Evolutionary conservation across 2,888 invertebrate genomes (phyloP).

Genomic region (Acleris laterana): DNA sequence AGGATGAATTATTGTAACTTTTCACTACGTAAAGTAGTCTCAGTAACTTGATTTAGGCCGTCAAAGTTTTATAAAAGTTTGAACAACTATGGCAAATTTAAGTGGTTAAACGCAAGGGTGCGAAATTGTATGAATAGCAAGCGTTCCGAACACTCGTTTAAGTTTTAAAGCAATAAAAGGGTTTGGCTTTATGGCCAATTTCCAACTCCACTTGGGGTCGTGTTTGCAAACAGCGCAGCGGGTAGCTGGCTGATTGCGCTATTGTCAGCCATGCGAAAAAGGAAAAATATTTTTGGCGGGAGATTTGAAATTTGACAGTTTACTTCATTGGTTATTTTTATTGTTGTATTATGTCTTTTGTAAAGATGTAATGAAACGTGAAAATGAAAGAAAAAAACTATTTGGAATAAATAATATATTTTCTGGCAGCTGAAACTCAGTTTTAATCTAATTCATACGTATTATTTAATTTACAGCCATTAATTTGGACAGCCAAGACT

Average conservation of each 20-base stretch:
- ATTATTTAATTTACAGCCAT: not conserved
- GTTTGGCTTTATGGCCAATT: constrained; percentile 46
- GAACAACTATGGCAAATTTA: constrained; percentile 13
- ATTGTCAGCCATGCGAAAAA: constrained; percentile 59
- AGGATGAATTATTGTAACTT: too few species aligned
- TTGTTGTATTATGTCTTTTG: too few species aligned
- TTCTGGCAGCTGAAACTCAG: too few species aligned
- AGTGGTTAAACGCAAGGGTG: constrained; percentile 38
- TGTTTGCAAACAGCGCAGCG: constrained; percentile 69
- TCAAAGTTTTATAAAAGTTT: constrained; percentile 8
- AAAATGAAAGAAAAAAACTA: too few species aligned
- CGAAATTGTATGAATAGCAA: constrained; percentile 37
- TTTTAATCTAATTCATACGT: too few species aligned
- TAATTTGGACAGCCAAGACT: not conserved
- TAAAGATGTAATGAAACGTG: too few species aligned
- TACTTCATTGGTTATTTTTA: too few species aligned
- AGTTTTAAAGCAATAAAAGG: constrained; percentile 39
- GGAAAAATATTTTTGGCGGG: not conserved
- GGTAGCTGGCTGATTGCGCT: constrained; percentile 69
- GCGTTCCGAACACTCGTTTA: constrained; percentile 35
- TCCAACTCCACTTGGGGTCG: constrained; percentile 52
- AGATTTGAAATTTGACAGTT: constrained; percentile 1
- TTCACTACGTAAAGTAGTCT: too few species aligned
- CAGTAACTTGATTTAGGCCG: too few species aligned
- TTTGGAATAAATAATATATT: too few species aligned